Conservation (phyloP, 2,888 invertebrate species). For the Nomada ruficornis region DNA sequence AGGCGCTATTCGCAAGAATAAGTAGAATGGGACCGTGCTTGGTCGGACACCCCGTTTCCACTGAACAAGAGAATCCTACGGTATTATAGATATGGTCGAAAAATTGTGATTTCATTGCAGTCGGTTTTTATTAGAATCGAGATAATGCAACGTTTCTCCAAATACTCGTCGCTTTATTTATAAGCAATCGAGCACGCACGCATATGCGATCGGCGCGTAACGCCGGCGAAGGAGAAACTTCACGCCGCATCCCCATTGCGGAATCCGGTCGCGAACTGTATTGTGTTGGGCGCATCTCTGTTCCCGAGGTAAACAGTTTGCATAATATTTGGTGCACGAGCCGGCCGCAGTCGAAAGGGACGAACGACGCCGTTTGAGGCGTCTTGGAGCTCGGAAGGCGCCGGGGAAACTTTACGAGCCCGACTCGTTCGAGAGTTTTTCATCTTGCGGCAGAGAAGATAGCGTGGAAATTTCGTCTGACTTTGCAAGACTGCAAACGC, state of each 20-base stretch:
- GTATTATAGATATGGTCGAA: too few species aligned
- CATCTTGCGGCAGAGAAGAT: slow-evolving; percentile 50
- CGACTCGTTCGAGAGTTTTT: slow-evolving; percentile 63
- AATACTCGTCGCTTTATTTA: background rate
- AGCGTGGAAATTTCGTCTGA: slow-evolving; percentile 32
- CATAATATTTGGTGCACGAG: slow-evolving; percentile 57
- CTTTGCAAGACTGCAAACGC: background rate
- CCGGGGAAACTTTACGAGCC: slow-evolving; percentile 56
- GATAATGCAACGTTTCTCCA: background rate
- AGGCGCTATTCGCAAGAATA: background rate
- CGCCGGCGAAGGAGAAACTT: slow-evolving; percentile 9
- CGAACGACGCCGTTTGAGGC: slow-evolving; percentile 17
- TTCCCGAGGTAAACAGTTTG: slow-evolving; percentile 57
- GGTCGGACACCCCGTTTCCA: background rate
- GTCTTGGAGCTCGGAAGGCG: slow-evolving; percentile 22
- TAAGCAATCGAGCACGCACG: background rate
- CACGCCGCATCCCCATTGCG: slow-evolving; percentile 24
- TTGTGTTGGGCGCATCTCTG: slow-evolving; percentile 23
- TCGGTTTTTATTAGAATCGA: background rate
- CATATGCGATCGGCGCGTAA: background rate
- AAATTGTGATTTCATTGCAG: too few species aligned
- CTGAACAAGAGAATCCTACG: too few species aligned
- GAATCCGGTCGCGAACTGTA: slow-evolving; percentile 33
- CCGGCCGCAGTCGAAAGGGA: slow-evolving; percentile 22
- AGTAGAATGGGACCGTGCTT: background rate